Conservation (phyloP, 92 coral and sea anemone species). For the Phymanthus crucifer region DNA sequence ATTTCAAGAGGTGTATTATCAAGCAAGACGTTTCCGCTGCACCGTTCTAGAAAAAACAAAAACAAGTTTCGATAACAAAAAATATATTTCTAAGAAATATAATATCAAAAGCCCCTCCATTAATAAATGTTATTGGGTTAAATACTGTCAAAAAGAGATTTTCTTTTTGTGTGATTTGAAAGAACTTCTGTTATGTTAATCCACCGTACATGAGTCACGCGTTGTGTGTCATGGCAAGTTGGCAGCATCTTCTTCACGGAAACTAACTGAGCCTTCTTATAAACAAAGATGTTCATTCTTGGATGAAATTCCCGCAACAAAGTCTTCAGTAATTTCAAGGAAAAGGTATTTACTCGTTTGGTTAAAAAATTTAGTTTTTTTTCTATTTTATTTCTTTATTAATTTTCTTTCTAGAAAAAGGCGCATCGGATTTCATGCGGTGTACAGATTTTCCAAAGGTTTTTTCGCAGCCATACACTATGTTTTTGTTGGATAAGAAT, state of each 20-base stretch:
- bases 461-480: no score
- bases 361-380: no score
- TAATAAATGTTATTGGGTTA: slow-evolving; percentile 11
- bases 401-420: no score
- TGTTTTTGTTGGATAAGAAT: no score
- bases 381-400: no score
- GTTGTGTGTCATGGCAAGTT: background rate
- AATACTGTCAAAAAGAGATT: slow-evolving; percentile 5
- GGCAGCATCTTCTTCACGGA: background rate
- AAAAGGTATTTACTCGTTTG: no score
- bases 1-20: slow-evolving; percentile 15
- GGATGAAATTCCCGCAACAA: no score
- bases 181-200: slow-evolving; percentile 7
- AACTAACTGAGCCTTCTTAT: background rate
- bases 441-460: no score
- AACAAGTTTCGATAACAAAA: background rate
- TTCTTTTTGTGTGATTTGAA: slow-evolving; percentile 4
- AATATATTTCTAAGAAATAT: background rate
- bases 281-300: background rate
- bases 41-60: background rate
- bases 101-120: slow-evolving; percentile 24
- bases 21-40: background rate
- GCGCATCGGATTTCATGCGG: no score
- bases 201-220: slow-evolving; percentile 13
- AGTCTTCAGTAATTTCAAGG: no score